Evolutionary conservation across 2,888 invertebrate species (phyloP), one percentile per base, ranked within the genome.

Genomic region (Hirtodrosophila duncani): DNA sequence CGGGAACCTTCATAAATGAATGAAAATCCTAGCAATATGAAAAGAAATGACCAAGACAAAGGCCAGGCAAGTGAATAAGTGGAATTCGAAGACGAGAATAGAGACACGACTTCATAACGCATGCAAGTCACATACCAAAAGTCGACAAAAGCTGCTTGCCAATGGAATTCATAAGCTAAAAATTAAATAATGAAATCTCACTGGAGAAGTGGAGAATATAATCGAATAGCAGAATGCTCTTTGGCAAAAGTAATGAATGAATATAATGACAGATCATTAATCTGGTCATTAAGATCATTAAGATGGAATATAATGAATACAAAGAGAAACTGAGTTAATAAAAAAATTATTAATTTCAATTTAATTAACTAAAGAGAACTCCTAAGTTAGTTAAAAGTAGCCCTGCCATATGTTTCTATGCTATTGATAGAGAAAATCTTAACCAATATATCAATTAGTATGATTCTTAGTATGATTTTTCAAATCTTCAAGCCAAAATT

Each of bases 121-220:
- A 66, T 69, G 53, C 71, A 37, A 44, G 52, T 66, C 63, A 63
- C 67, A 62, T 66, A 65, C 33, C 5, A 38, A 37, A 27, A 33
- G 36, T 29, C 24, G 31, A 49, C 42, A 55, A 29, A 29, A 34
- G 11, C 29, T 31, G 13, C 33, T 38, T 34, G 9, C 17, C 7
- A 27, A n/a, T n/a, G 30, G 27, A 59, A 66, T 66, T 39, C 36
- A 29, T 27, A 42, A 33, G 7, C 16, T 3, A 29, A 34, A 27
- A 52, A n/a, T 13, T 8, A 21, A 23, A 6, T 45, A n/a, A 7
- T 21, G 5, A 30, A 42, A n/a, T 18, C n/a, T n/a, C n/a, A n/a
- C n/a, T n/a, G n/a, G n/a, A 9, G 10, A 43, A 27, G 21, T 7
- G 30, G n/a, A 27, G 29, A 3, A 34, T 16, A 17, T 7, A 17